phyloP scores from a whole-genome alignment of 2,888 invertebrate genomes.

The Aphodius granarius region DNA sequence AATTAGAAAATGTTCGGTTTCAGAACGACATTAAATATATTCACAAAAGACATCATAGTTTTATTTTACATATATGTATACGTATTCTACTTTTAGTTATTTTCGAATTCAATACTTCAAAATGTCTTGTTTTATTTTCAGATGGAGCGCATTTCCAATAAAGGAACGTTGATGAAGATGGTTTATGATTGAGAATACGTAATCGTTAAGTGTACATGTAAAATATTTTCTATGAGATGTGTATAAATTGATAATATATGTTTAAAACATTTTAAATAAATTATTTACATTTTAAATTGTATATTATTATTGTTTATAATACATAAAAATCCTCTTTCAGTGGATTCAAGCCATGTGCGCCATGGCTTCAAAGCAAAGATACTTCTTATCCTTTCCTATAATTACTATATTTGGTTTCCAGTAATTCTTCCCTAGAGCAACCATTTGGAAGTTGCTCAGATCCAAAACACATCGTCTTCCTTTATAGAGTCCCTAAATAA shows the following conservation, averaged over 20 bases:
- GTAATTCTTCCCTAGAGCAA: neutral
- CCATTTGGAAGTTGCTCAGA: neutral
- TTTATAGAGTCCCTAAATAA: conserved; percentile 3
- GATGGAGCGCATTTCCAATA: conserved; percentile 9
- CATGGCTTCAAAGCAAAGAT: conserved; percentile 1
- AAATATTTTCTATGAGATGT: conserved; percentile 15
- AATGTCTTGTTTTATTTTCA: neutral
- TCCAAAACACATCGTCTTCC: conserved; percentile 2
- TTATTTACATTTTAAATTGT: conserved; percentile 7
- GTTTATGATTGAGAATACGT: conserved; percentile 4
- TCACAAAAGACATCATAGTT: too few species aligned
- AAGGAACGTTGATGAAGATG: neutral
- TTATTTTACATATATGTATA: too few species aligned
- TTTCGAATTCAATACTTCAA: neutral
- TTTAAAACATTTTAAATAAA: conserved; percentile 12
- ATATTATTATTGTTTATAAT: too few species aligned
- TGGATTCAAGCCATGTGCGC: neutral
- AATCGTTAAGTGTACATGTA: conserved; percentile 12
- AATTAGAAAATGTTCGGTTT: too few species aligned
- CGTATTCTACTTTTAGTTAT: neutral
- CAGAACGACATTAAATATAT: too few species aligned
- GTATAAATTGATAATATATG: conserved; percentile 13
- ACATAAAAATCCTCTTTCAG: too few species aligned
- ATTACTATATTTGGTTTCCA: neutral
- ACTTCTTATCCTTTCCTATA: conserved; percentile 4